Base-by-base conservation (phyloP, 2,113 vertebrate species). In the Raja brachyura region DNA sequence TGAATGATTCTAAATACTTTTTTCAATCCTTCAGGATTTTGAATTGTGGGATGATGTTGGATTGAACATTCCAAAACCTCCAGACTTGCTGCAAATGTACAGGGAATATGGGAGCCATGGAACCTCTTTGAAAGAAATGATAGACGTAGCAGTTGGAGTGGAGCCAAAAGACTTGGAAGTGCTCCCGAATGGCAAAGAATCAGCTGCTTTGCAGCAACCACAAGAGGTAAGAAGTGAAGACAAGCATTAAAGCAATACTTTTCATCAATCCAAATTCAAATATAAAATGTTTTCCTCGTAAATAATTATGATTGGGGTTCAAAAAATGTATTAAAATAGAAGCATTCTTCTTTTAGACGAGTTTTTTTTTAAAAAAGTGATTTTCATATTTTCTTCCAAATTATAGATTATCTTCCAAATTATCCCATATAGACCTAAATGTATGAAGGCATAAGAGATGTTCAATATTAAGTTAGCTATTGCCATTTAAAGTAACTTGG, bases 21-120 rank as follows among this genome's bases (percentile, higher is more conserved):
- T 18, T 86, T 90, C 93, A 79, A 61, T 7, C 33, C 18, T 90
- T 59, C 33, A 99, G 99, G 99, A 99, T 96, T 99, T 99, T 96
- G 99, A 99, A 95, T 95, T 99, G 93, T 99, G 99, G 99, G 98
- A 99, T 95, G 99, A 99, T 93, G 99, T 99, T 93, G 99, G 99
- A 75, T 96, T 99, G 94, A 99, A 99, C 95, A 99, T 98, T 95
- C 98, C 99, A 11, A 99, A 99, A 94, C 99, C 99, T 74, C 98
- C 98, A 73, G 98, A 98, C 94, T 96, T 99, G 93, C 75, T 99
- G 16, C 98, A 99, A 93, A 97, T 99, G 68, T 99, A 99, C 94
- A 97, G 99, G 94, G 98, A 97, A 95, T 98, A 98, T 93, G 98
- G 98, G 93, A 96, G 96, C 94, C 96, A 97, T 94, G 96, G 96